A percentile compares a stretch with the other conserved stretches of the same genome.
Conservation (phyloP, 2,113 vertebrate species). For the Fregetta grallaria region DNA sequence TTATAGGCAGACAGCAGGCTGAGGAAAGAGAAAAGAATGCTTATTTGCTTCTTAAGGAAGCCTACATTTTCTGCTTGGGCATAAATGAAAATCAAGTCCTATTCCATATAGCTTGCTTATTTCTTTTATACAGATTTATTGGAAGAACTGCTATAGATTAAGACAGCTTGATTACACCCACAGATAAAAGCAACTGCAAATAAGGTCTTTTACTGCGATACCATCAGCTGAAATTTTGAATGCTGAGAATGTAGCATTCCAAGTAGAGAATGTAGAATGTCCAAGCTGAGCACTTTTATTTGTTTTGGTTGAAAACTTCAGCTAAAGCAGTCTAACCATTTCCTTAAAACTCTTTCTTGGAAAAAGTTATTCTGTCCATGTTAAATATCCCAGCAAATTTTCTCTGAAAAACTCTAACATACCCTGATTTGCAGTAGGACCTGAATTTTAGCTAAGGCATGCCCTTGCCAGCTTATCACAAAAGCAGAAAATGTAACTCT, state of each 20-base stretch:
- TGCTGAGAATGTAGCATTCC: neutral
- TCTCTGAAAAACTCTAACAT: neutral
- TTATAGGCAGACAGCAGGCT: neutral
- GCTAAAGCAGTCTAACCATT: neutral
- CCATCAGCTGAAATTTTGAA: neutral
- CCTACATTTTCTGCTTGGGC: neutral
- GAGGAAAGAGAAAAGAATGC: neutral
- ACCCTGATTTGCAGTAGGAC: neutral
- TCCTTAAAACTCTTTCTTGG: constrained; percentile 8
- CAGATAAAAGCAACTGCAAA: constrained; percentile 5
- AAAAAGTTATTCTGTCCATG: neutral
- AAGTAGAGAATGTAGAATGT: neutral
- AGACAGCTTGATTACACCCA: constrained; percentile 7
- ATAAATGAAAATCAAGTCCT: neutral
- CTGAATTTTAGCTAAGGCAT: neutral
- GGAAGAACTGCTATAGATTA: neutral
- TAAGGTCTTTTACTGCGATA: neutral
- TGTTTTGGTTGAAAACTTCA: constrained; percentile 34
- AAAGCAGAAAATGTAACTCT: neutral
- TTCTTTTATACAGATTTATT: constrained; percentile 1
- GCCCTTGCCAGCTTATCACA: neutral
- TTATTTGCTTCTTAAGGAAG: neutral
- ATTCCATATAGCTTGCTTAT: neutral
- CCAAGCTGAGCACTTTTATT: neutral
- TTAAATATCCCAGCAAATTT: neutral